Percentiles rank a stretch among this genome's conserved stretches.
Evolutionary conservation across 2,888 invertebrate genomes (phyloP).

Genomic region (Vanessa cardui): DNA sequence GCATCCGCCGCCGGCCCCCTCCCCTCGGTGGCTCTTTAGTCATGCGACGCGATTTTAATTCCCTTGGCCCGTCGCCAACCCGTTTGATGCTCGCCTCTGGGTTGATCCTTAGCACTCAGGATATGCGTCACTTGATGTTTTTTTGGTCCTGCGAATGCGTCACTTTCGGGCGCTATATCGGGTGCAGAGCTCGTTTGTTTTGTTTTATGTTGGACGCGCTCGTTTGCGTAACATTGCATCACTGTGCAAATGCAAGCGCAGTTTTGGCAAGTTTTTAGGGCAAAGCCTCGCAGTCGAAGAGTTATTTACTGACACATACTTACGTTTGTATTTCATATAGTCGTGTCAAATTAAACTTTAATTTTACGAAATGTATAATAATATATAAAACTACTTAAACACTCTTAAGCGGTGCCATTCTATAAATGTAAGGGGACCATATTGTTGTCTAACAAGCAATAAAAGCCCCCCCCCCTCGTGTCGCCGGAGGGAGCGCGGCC

Average conservation of each 20-base stretch:
- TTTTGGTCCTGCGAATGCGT: conserved; percentile 13
- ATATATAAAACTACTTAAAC: too few species aligned
- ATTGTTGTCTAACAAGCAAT: background rate
- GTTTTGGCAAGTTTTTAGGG: conserved; percentile 14
- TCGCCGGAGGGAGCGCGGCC: conserved; percentile 6
- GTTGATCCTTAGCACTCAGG: conserved; percentile 19
- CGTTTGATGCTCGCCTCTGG: background rate
- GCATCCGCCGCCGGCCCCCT: background rate
- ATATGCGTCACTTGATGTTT: conserved; percentile 11
- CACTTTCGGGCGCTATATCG: conserved; percentile 15
- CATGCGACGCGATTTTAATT: background rate
- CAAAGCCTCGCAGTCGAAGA: background rate
- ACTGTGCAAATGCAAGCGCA: conserved; percentile 19
- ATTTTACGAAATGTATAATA: too few species aligned
- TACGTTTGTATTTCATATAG: too few species aligned
- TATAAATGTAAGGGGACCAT: too few species aligned
- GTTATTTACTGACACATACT: background rate
- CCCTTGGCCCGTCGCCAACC: conserved; percentile 12
- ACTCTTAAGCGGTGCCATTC: too few species aligned
- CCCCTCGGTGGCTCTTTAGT: background rate
- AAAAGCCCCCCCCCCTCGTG: background rate
- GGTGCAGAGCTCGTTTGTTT: conserved; percentile 17
- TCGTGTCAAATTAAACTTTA: too few species aligned
- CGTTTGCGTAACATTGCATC: conserved; percentile 20
- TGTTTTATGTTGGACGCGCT: conserved; percentile 6